Evolutionary conservation across 2,113 vertebrate genomes (phyloP).

Genomic region (Dicaeum eximium): DNA sequence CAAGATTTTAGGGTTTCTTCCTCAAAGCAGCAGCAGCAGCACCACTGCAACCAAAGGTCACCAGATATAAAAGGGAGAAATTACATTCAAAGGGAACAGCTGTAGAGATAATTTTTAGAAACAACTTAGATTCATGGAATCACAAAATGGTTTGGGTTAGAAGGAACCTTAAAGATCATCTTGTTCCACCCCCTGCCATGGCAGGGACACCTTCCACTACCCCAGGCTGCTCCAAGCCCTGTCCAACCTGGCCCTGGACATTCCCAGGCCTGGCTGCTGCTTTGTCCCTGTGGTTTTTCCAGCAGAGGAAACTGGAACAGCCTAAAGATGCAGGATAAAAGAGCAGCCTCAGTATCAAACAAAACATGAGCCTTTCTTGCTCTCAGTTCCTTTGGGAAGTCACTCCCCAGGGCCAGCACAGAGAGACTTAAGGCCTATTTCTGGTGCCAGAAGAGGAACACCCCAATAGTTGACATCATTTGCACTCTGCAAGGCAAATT

Average conservation of each 20-base stretch:
- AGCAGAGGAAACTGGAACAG: neutral
- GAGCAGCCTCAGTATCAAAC: neutral
- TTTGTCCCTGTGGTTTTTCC: neutral
- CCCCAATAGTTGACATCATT: neutral
- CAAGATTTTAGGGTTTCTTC: neutral
- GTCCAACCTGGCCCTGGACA: neutral
- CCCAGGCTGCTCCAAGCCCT: neutral
- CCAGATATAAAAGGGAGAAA: neutral
- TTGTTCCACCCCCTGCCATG: neutral
- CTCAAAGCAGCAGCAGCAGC: neutral
- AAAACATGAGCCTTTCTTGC: neutral
- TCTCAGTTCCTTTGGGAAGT: neutral
- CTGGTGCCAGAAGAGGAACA: neutral
- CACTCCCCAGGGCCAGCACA: neutral
- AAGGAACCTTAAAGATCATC: neutral
- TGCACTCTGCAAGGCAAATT: neutral
- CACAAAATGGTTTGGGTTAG: neutral
- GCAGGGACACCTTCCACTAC: neutral
- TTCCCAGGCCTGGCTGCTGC: neutral
- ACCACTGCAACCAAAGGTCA: neutral
- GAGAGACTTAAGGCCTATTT: neutral
- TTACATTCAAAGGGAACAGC: neutral
- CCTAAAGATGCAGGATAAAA: neutral
- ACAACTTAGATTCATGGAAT: neutral
- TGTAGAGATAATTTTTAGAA: neutral